Evolutionary conservation across 2,797 vertebrate genomes (phyloP).

Genomic region (Parotocinclus haroldoi): DNA sequence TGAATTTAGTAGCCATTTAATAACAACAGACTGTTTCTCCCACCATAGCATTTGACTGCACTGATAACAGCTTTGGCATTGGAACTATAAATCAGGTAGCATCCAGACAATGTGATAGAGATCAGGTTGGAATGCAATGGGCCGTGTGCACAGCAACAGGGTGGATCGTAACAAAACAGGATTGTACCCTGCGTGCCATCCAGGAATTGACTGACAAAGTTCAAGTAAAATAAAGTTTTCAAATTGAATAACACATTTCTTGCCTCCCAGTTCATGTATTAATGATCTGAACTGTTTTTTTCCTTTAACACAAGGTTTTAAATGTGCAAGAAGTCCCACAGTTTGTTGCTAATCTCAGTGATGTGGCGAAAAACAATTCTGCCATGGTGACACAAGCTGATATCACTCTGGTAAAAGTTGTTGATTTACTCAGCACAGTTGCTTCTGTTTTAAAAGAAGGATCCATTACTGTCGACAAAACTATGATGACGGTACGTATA

Average conservation of each 20-base stretch:
- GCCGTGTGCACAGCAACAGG: slow-evolving; percentile 8
- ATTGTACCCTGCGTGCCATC: slow-evolving; percentile 21
- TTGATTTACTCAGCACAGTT: slow-evolving; percentile 25
- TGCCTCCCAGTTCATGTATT: not conserved
- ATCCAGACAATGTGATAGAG: not conserved
- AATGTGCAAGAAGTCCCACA: not conserved
- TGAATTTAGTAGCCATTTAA: not conserved
- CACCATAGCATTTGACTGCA: not conserved
- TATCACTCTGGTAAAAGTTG: slow-evolving; percentile 22
- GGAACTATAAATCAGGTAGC: not conserved
- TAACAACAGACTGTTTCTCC: too few species aligned
- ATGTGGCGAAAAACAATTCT: not conserved
- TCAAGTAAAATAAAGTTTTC: not conserved
- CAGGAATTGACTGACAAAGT: slow-evolving; percentile 11
- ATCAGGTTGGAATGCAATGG: not conserved
- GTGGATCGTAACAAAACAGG: not conserved
- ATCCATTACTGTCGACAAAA: not conserved
- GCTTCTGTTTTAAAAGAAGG: not conserved
- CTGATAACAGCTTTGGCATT: not conserved
- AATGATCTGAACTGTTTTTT: not conserved
- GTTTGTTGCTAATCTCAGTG: slow-evolving; percentile 18
- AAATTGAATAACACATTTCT: not conserved
- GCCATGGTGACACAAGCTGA: not conserved
- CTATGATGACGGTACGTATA: slow-evolving; percentile 7
- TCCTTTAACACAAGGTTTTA: slow-evolving; percentile 1